These are phyloP conservation scores for Apomyelois bistriatella DNA, from an alignment of 2,888 invertebrate species.

Conservation along the genomic window DNA sequence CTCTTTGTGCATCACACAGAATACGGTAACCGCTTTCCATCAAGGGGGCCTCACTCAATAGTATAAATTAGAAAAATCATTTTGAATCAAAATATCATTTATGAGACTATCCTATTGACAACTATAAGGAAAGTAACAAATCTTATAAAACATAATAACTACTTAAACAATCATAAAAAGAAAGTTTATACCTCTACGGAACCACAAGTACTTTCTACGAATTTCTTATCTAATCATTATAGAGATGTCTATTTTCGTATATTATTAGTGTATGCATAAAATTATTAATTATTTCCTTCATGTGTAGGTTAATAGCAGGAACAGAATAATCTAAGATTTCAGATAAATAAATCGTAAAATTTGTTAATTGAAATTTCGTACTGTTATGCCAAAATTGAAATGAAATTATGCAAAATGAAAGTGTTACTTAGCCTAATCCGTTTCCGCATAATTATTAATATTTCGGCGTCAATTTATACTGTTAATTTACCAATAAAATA, in stretches of 20 bases:
- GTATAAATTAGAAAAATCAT: too few relatives aligned
- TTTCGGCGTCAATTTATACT: constrained; percentile 16
- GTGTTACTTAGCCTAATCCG: constrained; percentile 15
- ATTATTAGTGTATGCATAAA: constrained; percentile 17
- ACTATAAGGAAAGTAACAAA: too few relatives aligned
- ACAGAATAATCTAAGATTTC: constrained; percentile 12
- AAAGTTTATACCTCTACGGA: background rate
- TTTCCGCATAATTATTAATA: constrained; percentile 10
- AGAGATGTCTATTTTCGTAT: constrained; percentile 19
- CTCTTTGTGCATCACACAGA: too few relatives aligned
- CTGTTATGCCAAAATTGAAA: constrained; percentile 11
- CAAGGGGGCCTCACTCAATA: too few relatives aligned
- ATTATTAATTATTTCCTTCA: constrained; percentile 24
- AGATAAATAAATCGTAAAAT: constrained; percentile 21
- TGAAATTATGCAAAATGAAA: constrained; percentile 9
- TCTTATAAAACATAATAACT: too few relatives aligned
- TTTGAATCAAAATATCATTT: too few relatives aligned
- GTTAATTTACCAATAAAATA: constrained; percentile 14
- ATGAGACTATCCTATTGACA: too few relatives aligned
- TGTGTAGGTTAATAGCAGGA: constrained; percentile 17
- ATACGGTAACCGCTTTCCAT: too few relatives aligned
- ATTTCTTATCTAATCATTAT: constrained; percentile 11
- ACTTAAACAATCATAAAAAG: too few relatives aligned
- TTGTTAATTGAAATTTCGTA: constrained; percentile 15
- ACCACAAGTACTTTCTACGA: background rate